These are phyloP conservation scores for Bombus waltoni DNA, from an alignment of 1,140 invertebrate species.

Conservation along the genomic window DNA sequence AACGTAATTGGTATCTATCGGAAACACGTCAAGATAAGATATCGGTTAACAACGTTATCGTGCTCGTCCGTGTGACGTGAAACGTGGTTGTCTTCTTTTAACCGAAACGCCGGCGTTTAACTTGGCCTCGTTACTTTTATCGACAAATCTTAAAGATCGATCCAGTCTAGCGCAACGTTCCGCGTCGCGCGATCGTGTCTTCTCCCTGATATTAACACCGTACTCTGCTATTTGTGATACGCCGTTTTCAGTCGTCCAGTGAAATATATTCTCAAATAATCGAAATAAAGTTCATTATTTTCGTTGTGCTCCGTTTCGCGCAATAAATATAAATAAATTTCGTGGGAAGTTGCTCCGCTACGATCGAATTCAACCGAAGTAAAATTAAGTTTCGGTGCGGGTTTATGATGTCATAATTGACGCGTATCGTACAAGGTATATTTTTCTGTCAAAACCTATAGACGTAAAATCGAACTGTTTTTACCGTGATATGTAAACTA, in stretches of 20 bases:
- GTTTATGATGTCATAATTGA: neutral
- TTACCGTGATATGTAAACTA: too few species aligned
- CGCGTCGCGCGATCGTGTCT: slow-evolving; percentile 31
- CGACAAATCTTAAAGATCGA: slow-evolving; percentile 55
- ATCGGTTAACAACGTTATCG: slow-evolving; percentile 43
- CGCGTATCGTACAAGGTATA: too few species aligned
- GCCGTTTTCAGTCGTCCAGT: neutral
- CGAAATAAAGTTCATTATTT: neutral
- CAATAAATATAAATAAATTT: neutral
- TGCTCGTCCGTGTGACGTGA: slow-evolving; percentile 40
- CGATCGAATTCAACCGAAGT: neutral
- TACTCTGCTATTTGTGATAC: neutral
- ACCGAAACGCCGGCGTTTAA: slow-evolving; percentile 58
- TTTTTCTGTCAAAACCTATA: too few species aligned
- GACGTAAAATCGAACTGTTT: too few species aligned
- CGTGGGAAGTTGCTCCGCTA: too few species aligned
- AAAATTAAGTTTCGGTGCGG: neutral
- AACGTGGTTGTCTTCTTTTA: slow-evolving; percentile 25
- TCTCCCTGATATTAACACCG: slow-evolving; percentile 7
- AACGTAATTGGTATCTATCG: slow-evolving; percentile 45
- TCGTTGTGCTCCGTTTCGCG: neutral
- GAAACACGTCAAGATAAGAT: slow-evolving; percentile 59
- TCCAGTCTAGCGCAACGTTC: slow-evolving; percentile 55
- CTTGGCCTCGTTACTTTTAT: slow-evolving; percentile 52
- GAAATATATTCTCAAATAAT: neutral